Base-by-base conservation (phyloP, 1,140 invertebrate species). In the Drepana arcuata region DNA sequence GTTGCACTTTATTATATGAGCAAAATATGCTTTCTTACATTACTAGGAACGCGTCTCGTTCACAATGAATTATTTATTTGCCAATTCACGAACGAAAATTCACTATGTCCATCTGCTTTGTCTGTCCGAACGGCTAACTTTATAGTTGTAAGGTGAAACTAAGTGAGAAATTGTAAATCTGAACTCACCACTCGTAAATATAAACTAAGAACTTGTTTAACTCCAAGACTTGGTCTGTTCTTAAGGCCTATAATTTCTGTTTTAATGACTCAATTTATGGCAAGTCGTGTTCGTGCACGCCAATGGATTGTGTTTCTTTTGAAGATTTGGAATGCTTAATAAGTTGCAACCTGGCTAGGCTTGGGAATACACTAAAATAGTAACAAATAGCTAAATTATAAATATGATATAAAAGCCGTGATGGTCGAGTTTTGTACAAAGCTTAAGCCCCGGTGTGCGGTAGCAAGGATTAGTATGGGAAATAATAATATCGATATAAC, bases 1-100 rank as follows among this genome's bases (percentile, higher is more conserved):
- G 51, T 37, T 51, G 50, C 41, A 62, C 44, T 75, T 78, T 75
- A 78, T 55, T 69, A 75, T 65, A 74, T 68, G 55, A 55, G 47
- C 51, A 60, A 72, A 71, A 66, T 70, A 72, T 64, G 51, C 43
- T 64, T 58, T 58, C 57, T 61, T 59, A 47, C 57, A 64, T 54
- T 63, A 60, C 69, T 65, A 69, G 67, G 60, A 63, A 60, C 50
- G 39, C 41, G 42, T 38, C 43, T 58, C 39, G 51, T 65, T 56
- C 48, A 53, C 63, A 60, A 69, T 78, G 73, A 73, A 73, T 75
- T 70, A 73, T 78, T 75, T 73, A 75, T 73, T 67, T 61, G 52
- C 48, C 37, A 61, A 64, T 70, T 58, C 45, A 52, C 41, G 43
- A 45, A 56, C 48, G 43, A 55, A 72, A 65, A 63, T 67, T 72